phyloP scores from a whole-genome alignment of 2,888 invertebrate species.

The Netelia melanura region DNA sequence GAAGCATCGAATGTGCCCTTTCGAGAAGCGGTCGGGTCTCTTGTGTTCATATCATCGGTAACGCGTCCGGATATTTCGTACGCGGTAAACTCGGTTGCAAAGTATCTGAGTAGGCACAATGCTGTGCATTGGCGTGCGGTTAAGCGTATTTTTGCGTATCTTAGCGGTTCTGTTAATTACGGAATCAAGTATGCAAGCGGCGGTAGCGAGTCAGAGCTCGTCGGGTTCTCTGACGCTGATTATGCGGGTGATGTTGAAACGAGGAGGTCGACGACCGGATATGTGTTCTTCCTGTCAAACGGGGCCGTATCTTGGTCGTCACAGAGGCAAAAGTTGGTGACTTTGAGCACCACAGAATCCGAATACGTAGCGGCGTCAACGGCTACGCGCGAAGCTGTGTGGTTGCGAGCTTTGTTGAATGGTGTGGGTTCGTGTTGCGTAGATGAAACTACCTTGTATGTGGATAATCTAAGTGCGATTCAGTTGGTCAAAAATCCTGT shows the following conservation, averaged over 20 bases:
- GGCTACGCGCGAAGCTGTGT: background rate
- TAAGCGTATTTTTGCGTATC: background rate
- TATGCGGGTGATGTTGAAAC: background rate
- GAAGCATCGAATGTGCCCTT: constrained; percentile 42
- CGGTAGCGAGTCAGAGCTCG: background rate
- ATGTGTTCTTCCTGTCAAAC: background rate
- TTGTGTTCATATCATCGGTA: background rate
- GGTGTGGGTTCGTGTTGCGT: background rate
- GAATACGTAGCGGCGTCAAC: constrained; percentile 6
- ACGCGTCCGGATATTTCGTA: constrained; percentile 1
- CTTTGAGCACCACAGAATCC: background rate
- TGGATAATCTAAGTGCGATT: constrained; percentile 11
- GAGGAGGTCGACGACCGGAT: background rate
- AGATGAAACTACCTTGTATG: background rate
- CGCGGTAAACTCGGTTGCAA: background rate
- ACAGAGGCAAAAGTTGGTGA: background rate
- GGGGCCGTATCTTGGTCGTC: background rate
- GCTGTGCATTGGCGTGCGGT: background rate
- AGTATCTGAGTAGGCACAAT: background rate
- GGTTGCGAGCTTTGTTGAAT: background rate
- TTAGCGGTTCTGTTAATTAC: background rate
- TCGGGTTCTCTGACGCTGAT: background rate
- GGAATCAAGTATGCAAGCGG: background rate
- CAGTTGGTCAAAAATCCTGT: background rate
- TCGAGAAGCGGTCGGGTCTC: constrained; percentile 15